These are phyloP conservation scores for Lucilia cuprina DNA, from an alignment of 1,140 invertebrate species.

Conservation along the genomic window DNA sequence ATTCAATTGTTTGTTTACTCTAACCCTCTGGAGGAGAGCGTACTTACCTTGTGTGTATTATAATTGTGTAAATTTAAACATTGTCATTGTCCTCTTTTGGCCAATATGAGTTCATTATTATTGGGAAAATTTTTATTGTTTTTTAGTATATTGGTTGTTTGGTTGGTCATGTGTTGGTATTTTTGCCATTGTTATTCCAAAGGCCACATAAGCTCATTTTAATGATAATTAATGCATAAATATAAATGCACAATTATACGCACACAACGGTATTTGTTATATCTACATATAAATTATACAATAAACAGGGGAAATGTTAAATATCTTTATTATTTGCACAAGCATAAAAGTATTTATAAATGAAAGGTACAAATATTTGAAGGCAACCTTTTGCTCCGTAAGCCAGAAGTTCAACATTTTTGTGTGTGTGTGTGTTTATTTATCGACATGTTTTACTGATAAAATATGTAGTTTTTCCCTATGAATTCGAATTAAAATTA, in stretches of 20 bases:
- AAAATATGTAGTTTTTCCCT: too few species aligned
- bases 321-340: neutral
- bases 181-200: neutral
- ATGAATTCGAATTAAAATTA: too few species aligned
- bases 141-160: neutral
- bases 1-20: constrained; percentile 14
- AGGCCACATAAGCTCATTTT: constrained; percentile 22
- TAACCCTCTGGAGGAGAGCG: neutral
- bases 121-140: constrained; percentile 16
- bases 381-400: too few species aligned
- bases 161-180: neutral
- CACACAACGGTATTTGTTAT: neutral
- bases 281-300: neutral
- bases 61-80: neutral
- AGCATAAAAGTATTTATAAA: neutral
- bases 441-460: too few species aligned
- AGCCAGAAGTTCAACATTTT: too few species aligned
- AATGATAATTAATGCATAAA: constrained; percentile 31
- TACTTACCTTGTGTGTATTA: neutral
- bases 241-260: neutral
- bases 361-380: neutral
- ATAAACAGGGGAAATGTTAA: neutral
- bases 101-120: constrained; percentile 20
- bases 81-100: neutral
- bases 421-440: too few species aligned